phyloP scores from a whole-genome alignment of 2,888 invertebrate species.

The Asteroscopus sphinx region DNA sequence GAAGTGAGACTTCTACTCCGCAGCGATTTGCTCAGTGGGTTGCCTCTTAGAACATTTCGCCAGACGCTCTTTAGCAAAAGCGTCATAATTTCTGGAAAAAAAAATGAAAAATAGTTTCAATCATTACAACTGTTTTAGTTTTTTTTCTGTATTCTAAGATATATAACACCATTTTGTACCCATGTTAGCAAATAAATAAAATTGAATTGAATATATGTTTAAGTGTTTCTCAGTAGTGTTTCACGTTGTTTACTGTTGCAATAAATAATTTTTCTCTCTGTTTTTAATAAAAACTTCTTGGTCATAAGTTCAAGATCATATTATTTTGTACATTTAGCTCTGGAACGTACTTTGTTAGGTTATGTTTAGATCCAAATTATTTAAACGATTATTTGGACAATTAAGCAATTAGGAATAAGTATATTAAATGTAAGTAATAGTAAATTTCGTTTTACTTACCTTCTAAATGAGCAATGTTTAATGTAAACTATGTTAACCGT shows the following conservation, averaged over 20 bases:
- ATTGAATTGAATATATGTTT: no score
- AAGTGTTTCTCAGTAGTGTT: no score
- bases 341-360: conserved; percentile 14
- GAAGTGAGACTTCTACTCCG: conserved; percentile 70
- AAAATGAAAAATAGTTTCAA: not conserved
- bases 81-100: conserved; percentile 69
- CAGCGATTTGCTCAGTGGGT: conserved; percentile 63
- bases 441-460: conserved; percentile 28
- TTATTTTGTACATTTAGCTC: no score
- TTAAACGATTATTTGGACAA: not conserved
- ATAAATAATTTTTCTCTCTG: no score
- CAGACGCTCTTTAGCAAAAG: conserved; percentile 72
- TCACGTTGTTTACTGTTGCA: no score
- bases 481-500: not conserved
- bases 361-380: conserved; percentile 13
- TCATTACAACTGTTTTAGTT: no score
- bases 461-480: conserved; percentile 17
- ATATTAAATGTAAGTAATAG: no score
- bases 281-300: no score
- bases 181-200: no score
- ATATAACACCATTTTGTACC: no score
- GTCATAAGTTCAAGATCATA: no score
- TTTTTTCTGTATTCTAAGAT: no score
- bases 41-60: conserved; percentile 68
- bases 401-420: not conserved